Conservation (phyloP, 2,113 vertebrate species). For the Nycticorax nycticorax region DNA sequence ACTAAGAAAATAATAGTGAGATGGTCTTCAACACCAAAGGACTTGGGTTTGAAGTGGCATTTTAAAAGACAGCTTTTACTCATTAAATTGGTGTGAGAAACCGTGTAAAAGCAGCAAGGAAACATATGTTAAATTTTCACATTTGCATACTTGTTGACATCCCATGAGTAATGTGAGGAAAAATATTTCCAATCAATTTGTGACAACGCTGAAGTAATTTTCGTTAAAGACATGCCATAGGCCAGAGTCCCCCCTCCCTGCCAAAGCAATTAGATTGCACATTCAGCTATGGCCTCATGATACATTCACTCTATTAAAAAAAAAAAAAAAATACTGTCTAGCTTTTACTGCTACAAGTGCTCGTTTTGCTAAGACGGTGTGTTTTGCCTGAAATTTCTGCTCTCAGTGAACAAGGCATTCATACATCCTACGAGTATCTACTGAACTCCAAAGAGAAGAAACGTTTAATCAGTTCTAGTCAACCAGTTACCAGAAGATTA, state of each 20-base stretch:
- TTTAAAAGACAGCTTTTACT: slow-evolving; percentile 8
- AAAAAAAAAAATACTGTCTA: neutral
- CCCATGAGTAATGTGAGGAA: slow-evolving; percentile 18
- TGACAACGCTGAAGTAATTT: slow-evolving; percentile 7
- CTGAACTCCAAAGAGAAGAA: neutral
- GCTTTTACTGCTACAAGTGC: neutral
- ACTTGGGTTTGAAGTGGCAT: neutral
- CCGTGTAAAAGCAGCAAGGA: neutral
- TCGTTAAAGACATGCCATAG: neutral
- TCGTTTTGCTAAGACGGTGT: neutral
- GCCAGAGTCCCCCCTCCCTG: neutral
- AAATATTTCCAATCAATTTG: slow-evolving; percentile 47
- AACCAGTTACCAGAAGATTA: neutral
- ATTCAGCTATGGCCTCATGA: neutral
- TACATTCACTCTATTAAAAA: neutral
- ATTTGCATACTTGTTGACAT: slow-evolving; percentile 44
- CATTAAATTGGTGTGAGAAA: slow-evolving; percentile 33
- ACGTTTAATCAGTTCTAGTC: neutral
- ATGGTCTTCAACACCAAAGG: neutral
- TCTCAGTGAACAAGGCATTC: neutral
- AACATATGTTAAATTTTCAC: slow-evolving; percentile 25
- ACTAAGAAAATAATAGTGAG: neutral
- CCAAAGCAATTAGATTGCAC: neutral
- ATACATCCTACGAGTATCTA: neutral
- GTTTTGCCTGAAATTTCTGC: neutral